phyloP scores from a whole-genome alignment of 2,113 vertebrate species.

The Lasiurus borealis region DNA sequence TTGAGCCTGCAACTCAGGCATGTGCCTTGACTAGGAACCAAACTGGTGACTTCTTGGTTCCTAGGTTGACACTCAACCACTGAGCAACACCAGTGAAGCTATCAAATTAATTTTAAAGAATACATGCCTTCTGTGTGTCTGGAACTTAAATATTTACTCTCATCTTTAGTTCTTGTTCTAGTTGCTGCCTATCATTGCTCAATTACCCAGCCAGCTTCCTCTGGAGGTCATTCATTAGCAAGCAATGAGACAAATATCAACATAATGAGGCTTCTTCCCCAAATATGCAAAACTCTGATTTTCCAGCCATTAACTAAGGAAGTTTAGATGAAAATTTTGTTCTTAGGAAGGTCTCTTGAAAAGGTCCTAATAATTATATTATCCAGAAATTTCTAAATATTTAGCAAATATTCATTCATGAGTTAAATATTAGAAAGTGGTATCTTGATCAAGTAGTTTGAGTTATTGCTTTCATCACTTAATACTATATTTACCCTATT shows the following conservation, averaged over 20 bases:
- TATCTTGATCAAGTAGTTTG: not conserved
- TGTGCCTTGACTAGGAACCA: too few species aligned
- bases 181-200: not conserved
- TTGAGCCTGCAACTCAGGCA: too few species aligned
- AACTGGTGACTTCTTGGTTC: too few species aligned
- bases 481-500: not conserved
- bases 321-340: not conserved
- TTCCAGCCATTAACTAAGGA: not conserved
- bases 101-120: not conserved
- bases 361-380: not conserved
- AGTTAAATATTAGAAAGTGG: not conserved
- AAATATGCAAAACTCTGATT: not conserved
- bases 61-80: too few species aligned
- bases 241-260: not conserved
- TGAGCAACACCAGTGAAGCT: too few species aligned
- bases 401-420: not conserved
- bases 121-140: not conserved
- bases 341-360: not conserved
- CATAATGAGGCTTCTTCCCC: not conserved
- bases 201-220: not conserved
- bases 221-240: not conserved
- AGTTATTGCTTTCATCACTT: not conserved
- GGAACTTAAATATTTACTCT: not conserved
- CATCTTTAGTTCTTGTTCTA: not conserved
- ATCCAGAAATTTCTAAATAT: not conserved